Conservation (phyloP, 2,113 vertebrate genomes). For the Pseudopodoces humilis region DNA sequence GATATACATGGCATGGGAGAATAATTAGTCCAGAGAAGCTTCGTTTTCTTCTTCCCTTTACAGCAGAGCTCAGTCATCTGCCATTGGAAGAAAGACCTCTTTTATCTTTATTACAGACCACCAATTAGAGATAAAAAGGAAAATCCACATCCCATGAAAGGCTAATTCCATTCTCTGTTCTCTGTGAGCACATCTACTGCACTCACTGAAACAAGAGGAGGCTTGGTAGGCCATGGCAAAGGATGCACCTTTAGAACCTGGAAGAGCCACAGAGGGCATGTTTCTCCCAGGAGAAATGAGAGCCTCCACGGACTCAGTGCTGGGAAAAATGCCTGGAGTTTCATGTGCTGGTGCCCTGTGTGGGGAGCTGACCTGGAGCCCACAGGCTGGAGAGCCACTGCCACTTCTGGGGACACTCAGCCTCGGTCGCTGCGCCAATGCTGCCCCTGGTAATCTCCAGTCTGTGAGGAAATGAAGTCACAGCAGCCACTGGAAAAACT, state of each 20-base stretch:
- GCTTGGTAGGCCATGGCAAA: not conserved
- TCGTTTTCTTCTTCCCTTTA: not conserved
- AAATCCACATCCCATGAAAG: not conserved
- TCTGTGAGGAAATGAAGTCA: not conserved
- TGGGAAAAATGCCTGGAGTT: not conserved
- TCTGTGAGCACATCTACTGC: not conserved
- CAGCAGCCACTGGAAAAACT: not conserved
- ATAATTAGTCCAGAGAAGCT: not conserved
- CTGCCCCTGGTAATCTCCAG: not conserved
- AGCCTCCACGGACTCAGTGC: not conserved
- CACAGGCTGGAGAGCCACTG: not conserved
- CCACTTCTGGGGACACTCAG: not conserved
- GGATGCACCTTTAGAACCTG: rapidly evolving
- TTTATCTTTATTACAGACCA: not conserved
- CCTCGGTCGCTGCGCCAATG: rapidly evolving
- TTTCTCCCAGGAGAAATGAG: not conserved
- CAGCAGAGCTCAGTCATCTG: not conserved
- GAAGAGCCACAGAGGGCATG: not conserved
- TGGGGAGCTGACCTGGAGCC: not conserved
- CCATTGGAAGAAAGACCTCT: not conserved
- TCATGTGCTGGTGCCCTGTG: not conserved
- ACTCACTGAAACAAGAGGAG: not conserved
- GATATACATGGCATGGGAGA: not conserved
- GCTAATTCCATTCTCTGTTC: not conserved
- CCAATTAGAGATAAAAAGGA: not conserved